phyloP scores from a whole-genome alignment of 2,888 invertebrate genomes.

The Thyatira batis region DNA sequence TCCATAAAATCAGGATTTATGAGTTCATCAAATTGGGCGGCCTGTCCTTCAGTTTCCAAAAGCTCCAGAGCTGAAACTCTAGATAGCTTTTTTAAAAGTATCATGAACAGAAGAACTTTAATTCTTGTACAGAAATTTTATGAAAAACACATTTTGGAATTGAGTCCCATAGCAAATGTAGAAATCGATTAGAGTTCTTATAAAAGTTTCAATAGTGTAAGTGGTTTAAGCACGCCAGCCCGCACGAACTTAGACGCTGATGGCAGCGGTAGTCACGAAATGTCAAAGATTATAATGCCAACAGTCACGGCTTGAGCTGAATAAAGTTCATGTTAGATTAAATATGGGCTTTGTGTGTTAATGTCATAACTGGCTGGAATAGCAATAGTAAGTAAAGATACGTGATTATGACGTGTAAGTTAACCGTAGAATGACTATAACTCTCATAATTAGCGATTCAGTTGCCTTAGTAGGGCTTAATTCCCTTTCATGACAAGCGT shows the following conservation, averaged over 20 bases:
- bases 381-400: too few species aligned
- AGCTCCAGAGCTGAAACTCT: too few species aligned
- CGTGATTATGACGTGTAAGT: too few species aligned
- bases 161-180: not conserved
- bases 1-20: not conserved
- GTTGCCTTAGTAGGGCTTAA: too few species aligned
- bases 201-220: slow-evolving; percentile 44
- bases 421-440: too few species aligned
- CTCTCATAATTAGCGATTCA: too few species aligned
- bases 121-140: not conserved
- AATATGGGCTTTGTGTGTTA: not conserved
- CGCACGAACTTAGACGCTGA: slow-evolving; percentile 3
- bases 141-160: not conserved
- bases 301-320: slow-evolving; percentile 15
- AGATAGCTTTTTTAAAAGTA: too few species aligned
- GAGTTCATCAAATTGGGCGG: not conserved
- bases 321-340: slow-evolving; percentile 21
- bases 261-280: slow-evolving; percentile 43
- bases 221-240: slow-evolving; percentile 45
- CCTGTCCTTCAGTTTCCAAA: too few species aligned
- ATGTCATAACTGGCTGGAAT: not conserved
- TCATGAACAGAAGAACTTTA: not conserved
- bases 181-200: slow-evolving; percentile 28
- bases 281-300: slow-evolving; percentile 47
- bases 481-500: too few species aligned